Percentiles rank a stretch among this genome's conserved stretches.
Conservation (phyloP, 2,113 vertebrate genomes). For the Setophaga coronata region DNA sequence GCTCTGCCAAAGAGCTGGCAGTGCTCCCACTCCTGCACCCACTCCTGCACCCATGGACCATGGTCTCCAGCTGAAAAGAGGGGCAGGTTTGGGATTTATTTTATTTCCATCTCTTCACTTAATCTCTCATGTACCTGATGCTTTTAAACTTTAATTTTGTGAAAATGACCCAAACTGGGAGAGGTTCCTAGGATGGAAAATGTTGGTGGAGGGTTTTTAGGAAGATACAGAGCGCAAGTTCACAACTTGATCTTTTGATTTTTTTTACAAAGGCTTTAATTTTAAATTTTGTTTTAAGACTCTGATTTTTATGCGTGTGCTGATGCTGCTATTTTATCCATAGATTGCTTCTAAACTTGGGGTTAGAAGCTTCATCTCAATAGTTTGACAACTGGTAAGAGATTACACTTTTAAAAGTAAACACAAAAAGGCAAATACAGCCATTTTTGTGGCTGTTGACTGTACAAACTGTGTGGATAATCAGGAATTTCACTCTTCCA, state of each 20-base stretch:
- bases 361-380: slow-evolving; percentile 32
- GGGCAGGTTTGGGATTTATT: background rate
- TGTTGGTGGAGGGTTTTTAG: background rate
- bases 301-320: background rate
- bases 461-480: background rate
- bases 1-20: background rate
- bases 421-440: background rate
- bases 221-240: background rate
- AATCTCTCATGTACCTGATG: background rate
- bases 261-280: background rate
- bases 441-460: background rate
- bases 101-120: background rate
- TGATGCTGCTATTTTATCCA: slow-evolving; percentile 45
- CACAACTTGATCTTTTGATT: background rate
- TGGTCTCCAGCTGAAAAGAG: background rate
- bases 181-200: background rate
- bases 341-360: slow-evolving; percentile 1
- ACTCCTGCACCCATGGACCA: accelerated
- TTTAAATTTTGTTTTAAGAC: background rate
- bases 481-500: background rate
- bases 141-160: background rate
- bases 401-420: background rate
- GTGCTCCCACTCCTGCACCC: background rate
- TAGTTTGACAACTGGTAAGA: background rate
- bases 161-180: background rate